Percentiles rank a stretch among this genome's conserved stretches.
phyloP scores from a whole-genome alignment of 2,113 vertebrate genomes.

The Brienomyrus brachyistius region DNA sequence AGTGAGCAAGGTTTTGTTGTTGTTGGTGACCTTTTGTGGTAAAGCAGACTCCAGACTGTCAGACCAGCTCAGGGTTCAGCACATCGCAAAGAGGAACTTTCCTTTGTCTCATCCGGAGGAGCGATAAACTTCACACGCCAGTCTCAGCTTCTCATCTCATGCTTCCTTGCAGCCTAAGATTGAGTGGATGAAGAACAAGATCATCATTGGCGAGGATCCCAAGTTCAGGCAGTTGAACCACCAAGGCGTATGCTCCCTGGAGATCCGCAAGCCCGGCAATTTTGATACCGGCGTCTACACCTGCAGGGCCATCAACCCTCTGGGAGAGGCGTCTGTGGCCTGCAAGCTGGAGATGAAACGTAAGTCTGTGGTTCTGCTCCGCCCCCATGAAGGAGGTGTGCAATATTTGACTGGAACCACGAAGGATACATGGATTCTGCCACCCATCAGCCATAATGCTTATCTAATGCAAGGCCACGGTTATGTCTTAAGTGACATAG shows the following conservation, averaged over 20 bases:
- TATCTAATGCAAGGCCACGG: neutral
- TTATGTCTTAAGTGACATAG: no score
- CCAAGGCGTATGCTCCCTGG: constrained; percentile 85
- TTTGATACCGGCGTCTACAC: constrained; percentile 85
- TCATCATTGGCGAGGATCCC: constrained; percentile 85
- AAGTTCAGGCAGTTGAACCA: constrained; percentile 79
- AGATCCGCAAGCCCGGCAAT: constrained; percentile 84
- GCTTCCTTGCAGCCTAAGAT: constrained; percentile 73
- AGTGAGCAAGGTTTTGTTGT: neutral
- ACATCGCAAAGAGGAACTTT: neutral
- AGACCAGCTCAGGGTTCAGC: neutral
- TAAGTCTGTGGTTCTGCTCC: constrained; percentile 42
- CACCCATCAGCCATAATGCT: neutral
- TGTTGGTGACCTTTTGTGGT: neutral
- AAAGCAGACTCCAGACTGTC: neutral
- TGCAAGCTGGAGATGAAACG: constrained; percentile 90
- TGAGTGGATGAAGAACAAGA: constrained; percentile 91
- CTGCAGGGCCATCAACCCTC: constrained; percentile 78
- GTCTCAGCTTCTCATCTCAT: neutral
- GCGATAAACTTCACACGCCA: neutral
- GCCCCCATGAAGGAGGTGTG: neutral
- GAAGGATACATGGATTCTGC: neutral
- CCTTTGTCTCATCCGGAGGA: neutral
- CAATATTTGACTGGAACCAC: neutral
- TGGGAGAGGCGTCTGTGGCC: constrained; percentile 75